These are phyloP conservation scores for Steinernema carpocapsae DNA, from an alignment of 2,888 invertebrate species.

Conservation along the genomic window DNA sequence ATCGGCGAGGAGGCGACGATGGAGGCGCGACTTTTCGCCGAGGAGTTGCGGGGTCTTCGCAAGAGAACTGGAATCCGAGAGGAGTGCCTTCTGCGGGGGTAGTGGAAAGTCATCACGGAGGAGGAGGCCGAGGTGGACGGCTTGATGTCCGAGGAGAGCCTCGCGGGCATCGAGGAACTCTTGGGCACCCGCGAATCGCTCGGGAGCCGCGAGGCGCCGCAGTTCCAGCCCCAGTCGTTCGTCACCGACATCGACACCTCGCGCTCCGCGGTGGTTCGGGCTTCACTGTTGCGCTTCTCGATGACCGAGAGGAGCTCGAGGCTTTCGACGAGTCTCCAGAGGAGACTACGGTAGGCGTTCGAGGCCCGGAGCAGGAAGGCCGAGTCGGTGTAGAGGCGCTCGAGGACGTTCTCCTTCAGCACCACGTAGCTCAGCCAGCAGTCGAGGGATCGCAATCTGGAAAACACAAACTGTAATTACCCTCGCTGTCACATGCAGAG, in stretches of 20 bases:
- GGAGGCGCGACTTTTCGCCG: conserved; percentile 2
- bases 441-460: conserved; percentile 76
- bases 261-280: conserved; percentile 13
- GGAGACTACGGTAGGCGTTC: conserved; percentile 74
- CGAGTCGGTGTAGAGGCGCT: conserved; percentile 80
- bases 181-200: conserved; percentile 68
- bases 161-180: conserved; percentile 65
- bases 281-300: conserved; percentile 56
- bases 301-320: conserved; percentile 82
- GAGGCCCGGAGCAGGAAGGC: conserved; percentile 78
- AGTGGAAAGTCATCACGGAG: conserved; percentile 20
- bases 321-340: conserved; percentile 80
- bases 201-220: conserved; percentile 52
- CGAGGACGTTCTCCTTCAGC: conserved; percentile 81
- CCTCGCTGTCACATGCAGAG: neutral
- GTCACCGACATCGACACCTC: neutral
- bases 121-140: conserved; percentile 34
- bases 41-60: neutral
- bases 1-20: conserved; percentile 7
- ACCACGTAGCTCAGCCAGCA: conserved; percentile 87
- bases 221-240: conserved; percentile 23
- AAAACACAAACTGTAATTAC: conserved; percentile 42
- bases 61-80: conserved; percentile 38
- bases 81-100: conserved; percentile 28
- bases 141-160: conserved; percentile 43